Evolutionary conservation across 2,113 vertebrate genomes (phyloP).

Genomic region (Pionites leucogaster): DNA sequence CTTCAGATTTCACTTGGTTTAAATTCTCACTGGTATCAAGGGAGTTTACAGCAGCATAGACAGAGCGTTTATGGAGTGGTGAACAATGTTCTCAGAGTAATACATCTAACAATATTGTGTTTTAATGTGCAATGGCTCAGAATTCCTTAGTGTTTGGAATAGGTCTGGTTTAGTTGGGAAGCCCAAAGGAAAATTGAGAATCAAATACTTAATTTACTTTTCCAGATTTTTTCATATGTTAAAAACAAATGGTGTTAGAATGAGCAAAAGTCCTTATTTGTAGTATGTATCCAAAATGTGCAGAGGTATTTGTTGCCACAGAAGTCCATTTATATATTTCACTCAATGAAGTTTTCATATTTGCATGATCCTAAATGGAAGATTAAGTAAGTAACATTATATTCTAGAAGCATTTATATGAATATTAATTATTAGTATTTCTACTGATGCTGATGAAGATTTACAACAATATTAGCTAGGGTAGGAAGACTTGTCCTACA

Average conservation of each 20-base stretch:
- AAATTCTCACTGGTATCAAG: not conserved
- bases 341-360: not conserved
- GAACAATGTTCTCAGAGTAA: not conserved
- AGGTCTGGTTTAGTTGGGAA: not conserved
- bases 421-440: not conserved
- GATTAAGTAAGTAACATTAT: not conserved
- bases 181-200: not conserved
- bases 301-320: not conserved
- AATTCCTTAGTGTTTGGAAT: not conserved
- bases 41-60: not conserved
- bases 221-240: not conserved
- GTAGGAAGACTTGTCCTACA: not conserved
- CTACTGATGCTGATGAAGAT: not conserved
- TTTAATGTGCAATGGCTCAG: not conserved
- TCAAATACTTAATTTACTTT: conserved; percentile 6
- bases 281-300: not conserved
- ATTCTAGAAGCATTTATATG: not conserved
- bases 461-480: not conserved
- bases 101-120: not conserved
- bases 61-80: not conserved
- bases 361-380: not conserved
- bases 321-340: not conserved
- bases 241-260: not conserved
- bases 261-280: not conserved
- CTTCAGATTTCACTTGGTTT: not conserved